phyloP scores from a whole-genome alignment of 2,797 vertebrate genomes.

The Acanthornis magna region DNA sequence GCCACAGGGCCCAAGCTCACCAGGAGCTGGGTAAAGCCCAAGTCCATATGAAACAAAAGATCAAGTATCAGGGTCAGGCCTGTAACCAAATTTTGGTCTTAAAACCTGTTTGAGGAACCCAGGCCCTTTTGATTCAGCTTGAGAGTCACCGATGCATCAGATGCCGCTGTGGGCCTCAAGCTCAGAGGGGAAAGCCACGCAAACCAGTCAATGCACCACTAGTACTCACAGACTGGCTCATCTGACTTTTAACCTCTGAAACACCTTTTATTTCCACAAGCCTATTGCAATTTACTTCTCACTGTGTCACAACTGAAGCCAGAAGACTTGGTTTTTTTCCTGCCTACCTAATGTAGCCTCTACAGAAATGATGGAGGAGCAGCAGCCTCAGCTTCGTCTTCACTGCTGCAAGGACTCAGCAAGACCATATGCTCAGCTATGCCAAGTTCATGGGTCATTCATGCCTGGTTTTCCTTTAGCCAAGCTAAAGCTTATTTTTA shows the following conservation, averaged over 20 bases:
- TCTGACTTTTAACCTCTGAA: background rate
- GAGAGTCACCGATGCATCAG: background rate
- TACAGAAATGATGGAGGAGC: background rate
- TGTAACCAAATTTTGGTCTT: background rate
- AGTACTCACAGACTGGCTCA: background rate
- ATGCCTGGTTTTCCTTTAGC: background rate
- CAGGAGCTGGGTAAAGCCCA: background rate
- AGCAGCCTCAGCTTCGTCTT: background rate
- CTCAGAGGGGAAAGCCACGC: background rate
- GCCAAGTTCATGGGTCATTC: background rate
- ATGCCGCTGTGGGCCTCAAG: background rate
- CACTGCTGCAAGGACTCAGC: background rate
- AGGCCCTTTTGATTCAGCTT: background rate
- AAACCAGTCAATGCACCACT: background rate
- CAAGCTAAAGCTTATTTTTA: background rate
- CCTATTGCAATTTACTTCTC: background rate
- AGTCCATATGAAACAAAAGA: background rate
- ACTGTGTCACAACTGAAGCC: background rate
- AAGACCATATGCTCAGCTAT: background rate
- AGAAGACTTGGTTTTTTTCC: background rate
- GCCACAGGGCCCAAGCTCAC: background rate
- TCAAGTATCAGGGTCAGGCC: accelerated
- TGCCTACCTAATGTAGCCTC: background rate
- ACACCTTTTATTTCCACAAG: background rate
- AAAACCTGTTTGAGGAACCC: background rate